phyloP scores from a whole-genome alignment of 2,113 vertebrate species.

The Tautogolabrus adspersus region DNA sequence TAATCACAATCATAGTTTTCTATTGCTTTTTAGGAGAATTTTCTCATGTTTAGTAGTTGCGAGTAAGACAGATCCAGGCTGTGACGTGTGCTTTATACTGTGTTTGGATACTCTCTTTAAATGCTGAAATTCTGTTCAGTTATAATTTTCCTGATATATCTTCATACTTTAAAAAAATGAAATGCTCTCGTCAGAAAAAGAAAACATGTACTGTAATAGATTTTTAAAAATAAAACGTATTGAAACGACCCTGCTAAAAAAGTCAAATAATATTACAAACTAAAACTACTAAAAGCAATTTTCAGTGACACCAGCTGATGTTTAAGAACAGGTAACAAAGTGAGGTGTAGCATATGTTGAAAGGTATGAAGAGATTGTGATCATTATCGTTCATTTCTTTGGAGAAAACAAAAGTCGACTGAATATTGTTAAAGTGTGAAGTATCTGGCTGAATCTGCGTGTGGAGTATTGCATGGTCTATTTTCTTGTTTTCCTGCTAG shows the following conservation, averaged over 20 bases:
- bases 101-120: slow-evolving; percentile 1
- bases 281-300: too few relatives aligned
- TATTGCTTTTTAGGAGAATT: background rate
- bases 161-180: too few relatives aligned
- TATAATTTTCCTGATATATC: too few relatives aligned
- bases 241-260: too few relatives aligned
- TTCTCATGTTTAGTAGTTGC: slow-evolving; percentile 13
- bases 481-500: background rate
- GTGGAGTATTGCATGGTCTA: slow-evolving; percentile 22
- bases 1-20: background rate
- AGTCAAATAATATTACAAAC: too few relatives aligned
- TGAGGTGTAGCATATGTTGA: background rate
- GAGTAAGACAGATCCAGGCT: slow-evolving; percentile 10
- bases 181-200: too few relatives aligned
- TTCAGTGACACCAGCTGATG: too few relatives aligned
- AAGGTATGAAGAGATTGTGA: slow-evolving; percentile 2
- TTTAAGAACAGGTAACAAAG: too few relatives aligned
- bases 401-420: slow-evolving; percentile 8
- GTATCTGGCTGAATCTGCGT: slow-evolving; percentile 12
- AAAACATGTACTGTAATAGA: too few relatives aligned
- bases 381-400: background rate
- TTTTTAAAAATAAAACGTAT: too few relatives aligned
- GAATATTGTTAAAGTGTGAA: slow-evolving; percentile 13
- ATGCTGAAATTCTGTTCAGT: too few relatives aligned
- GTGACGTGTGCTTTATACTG: slow-evolving; percentile 16